A percentile compares a stretch with the other conserved stretches of the same genome.
phyloP scores from a whole-genome alignment of 2,888 invertebrate species.

The Entomobrya proxima region DNA sequence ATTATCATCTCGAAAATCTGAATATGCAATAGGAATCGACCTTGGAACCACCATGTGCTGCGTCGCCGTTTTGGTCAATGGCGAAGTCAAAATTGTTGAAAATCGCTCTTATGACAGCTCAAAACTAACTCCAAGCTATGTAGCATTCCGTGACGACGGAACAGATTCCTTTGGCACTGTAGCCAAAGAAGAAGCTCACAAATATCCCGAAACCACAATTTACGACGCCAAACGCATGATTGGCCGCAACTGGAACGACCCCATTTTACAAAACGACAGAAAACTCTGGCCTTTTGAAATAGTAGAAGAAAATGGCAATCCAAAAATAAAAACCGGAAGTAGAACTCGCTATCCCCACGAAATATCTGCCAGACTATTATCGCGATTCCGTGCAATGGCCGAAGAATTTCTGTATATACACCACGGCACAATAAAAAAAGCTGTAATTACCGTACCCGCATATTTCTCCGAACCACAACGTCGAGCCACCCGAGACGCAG shows the following conservation, averaged over 20 bases:
- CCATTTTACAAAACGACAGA: constrained; percentile 39
- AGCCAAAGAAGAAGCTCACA: constrained; percentile 84
- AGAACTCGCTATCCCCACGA: neutral
- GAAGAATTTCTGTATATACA: no score
- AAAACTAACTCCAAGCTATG: constrained; percentile 46
- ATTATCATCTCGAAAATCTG: no score
- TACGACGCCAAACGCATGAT: constrained; percentile 76
- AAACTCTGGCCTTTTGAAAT: constrained; percentile 31
- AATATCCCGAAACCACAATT: constrained; percentile 84
- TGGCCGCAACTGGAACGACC: constrained; percentile 41
- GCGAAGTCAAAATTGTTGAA: constrained; percentile 42
- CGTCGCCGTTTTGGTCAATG: constrained; percentile 12
- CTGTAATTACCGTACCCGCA: no score
- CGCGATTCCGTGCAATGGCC: neutral
- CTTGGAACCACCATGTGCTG: constrained; percentile 53
- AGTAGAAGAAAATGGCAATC: neutral
- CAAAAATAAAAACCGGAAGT: neutral
- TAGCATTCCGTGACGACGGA: constrained; percentile 11
- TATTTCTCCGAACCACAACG: no score
- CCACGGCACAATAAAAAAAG: no score
- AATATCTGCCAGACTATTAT: neutral
- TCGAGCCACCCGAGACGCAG: no score
- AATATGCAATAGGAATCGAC: constrained; percentile 59
- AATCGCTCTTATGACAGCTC: constrained; percentile 5
- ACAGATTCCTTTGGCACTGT: constrained; percentile 80